Evolutionary conservation across 2,113 vertebrate species (phyloP), one percentile per base, ranked within the genome.

Genomic region (Trichechus manatus): DNA sequence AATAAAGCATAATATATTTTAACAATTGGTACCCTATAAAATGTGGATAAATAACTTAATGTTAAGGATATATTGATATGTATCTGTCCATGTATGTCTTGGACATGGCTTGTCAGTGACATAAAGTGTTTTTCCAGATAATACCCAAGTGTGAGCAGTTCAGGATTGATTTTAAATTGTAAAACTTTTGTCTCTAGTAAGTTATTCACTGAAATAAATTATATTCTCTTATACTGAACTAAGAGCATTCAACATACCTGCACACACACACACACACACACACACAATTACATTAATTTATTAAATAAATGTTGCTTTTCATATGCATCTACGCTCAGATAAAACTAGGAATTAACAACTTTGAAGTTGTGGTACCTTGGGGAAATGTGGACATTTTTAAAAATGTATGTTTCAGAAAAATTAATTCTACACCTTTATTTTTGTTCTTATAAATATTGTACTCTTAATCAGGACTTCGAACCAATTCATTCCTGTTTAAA

Each of bases 331-430:
- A 80, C 59, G 23, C 5, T 83, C 53, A 90, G 29, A 90, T 74
- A 31, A 89, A 89, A 89, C 91, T 10, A 25, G 10, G 6, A 66
- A 13, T 63, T 83, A 89, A 11, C 5, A 86, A 89, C 36, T 93
- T 91, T 66, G 53, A 78, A 44, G 4, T 33, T 53, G 0, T 44
- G 9, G 50, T 93, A 86, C 23, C 5, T 33, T 29, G 44, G 59
- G 70, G 66, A 94, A 93, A 92, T 75, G 6, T 50, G 20, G n/a
- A 5, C 31, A 66, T 61, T 80, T 82, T 39, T 93, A 94, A 81
- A 33, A 96, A 82, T 39, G 44, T 39, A 74, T 91, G 25, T 70
- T 92, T 95, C 50, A 81, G 59, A n/a, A 80, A 79, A 87, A 42
- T 39, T 22, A 23, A 33, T 27, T 59, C 1, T 74, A 66, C 0